Evolutionary conservation across 2,113 vertebrate genomes (phyloP), one percentile per base, ranked within the genome.

Genomic region (Trochalopteron elliotii): DNA sequence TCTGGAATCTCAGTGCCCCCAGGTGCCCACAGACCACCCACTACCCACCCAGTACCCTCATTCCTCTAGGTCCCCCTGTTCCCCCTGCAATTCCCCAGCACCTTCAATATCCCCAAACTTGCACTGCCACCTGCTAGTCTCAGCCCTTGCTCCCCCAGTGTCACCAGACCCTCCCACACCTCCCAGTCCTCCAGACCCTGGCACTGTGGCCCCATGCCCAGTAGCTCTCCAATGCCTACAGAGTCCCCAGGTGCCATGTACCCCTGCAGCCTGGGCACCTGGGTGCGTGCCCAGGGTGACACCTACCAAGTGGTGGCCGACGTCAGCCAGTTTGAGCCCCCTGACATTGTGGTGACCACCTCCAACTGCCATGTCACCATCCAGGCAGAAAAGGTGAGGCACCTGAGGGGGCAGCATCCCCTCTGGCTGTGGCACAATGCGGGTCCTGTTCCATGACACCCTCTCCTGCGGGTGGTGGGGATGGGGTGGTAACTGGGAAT

Each of bases 291-390:
- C 92, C 85, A 97, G 31, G 98, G 97, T 25, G 98, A 98, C 94
- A 95, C 77, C 40, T 99, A 99, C 97, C 98, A 96, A 87, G 94
- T 98, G 75, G 98, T 98, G 39, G 98, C 97, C 10, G 97, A 99
- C 5, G 97, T 99, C 96, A 98, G 98, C 91, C 98, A 98, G 93
- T 99, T 99, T 20, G 98, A 98, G 59, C 98, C 98, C 2, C 98
- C 98, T 3, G 99, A 99, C 23, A 89, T 99, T 2, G 98, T 99
- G 70, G 98, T 99, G 94, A 98, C 98, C 96, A 98, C 98, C 37
- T 99, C 97, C 97, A 98, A 98, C 91, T 98, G 98, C 90, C 88
- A 97, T 2, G 93, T 99, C 0, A 53, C 98, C 94, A 98, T 99
- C 92, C 98, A 98, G 9, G 99, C 98, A 1, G 98, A 99, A 95